These are phyloP conservation scores for Stenodema calcarata DNA, from an alignment of 2,888 invertebrate species.

Conservation along the genomic window DNA sequence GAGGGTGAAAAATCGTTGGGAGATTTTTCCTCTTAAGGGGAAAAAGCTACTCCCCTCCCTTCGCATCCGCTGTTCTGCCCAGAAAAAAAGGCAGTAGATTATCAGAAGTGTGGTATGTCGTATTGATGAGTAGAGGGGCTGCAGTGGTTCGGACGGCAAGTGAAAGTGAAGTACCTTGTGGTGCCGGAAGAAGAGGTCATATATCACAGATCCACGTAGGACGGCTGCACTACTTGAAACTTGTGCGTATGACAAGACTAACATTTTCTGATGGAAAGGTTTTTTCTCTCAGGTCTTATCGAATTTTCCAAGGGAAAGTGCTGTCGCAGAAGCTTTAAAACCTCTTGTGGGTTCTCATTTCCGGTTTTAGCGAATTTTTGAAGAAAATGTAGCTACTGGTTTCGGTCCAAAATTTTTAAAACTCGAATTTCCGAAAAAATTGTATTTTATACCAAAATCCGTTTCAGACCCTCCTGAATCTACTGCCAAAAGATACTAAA, in stretches of 20 bases:
- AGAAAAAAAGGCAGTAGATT: slow-evolving; percentile 36
- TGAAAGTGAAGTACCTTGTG: background rate
- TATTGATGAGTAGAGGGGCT: slow-evolving; percentile 25
- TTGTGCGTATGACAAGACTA: slow-evolving; percentile 42
- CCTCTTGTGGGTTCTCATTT: too few relatives aligned
- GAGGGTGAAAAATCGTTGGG: slow-evolving; percentile 35
- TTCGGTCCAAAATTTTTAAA: too few relatives aligned
- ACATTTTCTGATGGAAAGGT: background rate
- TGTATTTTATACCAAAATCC: too few relatives aligned
- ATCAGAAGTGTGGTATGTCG: slow-evolving; percentile 36
- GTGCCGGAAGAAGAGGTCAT: slow-evolving; percentile 14
- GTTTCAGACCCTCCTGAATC: too few relatives aligned
- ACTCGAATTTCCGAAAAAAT: too few relatives aligned
- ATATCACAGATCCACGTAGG: slow-evolving; percentile 21
- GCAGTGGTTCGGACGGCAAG: background rate
- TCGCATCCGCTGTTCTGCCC: background rate
- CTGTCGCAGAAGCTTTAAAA: too few relatives aligned
- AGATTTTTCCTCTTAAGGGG: slow-evolving; percentile 25
- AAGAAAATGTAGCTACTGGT: too few relatives aligned
- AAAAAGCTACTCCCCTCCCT: background rate
- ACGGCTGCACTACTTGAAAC: slow-evolving; percentile 34
- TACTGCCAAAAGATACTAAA: too few relatives aligned
- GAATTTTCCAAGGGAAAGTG: too few relatives aligned
- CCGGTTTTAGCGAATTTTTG: too few relatives aligned
- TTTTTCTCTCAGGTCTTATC: background rate